Evolutionary conservation across 2,888 invertebrate species (phyloP), one percentile per base, ranked within the genome.

Genomic region (Agonum fuliginosum): DNA sequence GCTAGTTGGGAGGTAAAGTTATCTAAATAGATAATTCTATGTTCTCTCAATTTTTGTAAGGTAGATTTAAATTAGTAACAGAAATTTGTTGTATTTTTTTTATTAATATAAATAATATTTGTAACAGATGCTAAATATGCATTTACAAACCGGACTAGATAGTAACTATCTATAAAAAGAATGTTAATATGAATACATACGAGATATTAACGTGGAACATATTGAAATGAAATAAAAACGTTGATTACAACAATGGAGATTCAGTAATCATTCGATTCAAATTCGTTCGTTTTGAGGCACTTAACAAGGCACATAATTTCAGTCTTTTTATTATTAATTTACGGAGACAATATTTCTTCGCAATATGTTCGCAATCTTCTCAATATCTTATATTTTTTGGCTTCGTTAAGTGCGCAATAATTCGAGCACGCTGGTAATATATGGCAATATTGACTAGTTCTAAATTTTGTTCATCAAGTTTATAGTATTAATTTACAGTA

Each of bases 121-220:
- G 20, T 75, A 67, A 75, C 67, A 67, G 51, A 34, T 75, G 48
- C 48, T 67, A 67, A 65, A 58, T 67, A 75, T 67, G 54, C 75
- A 75, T 75, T 34, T 75, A 67, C 75, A 75, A 75, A 67, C 67
- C 75, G 51, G 75, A 75, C 75, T 75, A 75, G 75, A 75, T 67
- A 75, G 17, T 20, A 67, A 67, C 54, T 54, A 67, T 67, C 67
- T 75, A 75, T 48, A 75, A 54, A 65, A 62, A 75, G 67, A 75
- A 75, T 67, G 75, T 75, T 75, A 75, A 75, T 75, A 62, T 30
- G 58, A 62, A 30, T 46, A 46, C 30, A 62, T 62, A 62, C 30
- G 14, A 22, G 22, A 67, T 67, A 27, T 54, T 54, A 46, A 46
- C 24, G 17, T 14, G 30, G 58, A 62, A 30, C 58, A 62, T 62